Evolutionary conservation across 1,140 invertebrate genomes (phyloP), one percentile per base, ranked within the genome.

Genomic region (Drosophila littoralis): DNA sequence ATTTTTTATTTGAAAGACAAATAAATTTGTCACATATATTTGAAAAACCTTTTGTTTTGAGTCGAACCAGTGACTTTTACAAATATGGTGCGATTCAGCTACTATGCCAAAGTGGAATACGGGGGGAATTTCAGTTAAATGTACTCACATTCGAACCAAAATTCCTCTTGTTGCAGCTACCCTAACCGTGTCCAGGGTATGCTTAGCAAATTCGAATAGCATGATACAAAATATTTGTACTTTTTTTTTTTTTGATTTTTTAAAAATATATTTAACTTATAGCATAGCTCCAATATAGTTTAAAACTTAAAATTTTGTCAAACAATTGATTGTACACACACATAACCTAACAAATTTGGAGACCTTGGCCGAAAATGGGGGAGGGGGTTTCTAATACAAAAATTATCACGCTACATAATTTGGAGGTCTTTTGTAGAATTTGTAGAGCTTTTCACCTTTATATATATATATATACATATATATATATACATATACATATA

Each of bases 261-360:
- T 40, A n/a, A n/a, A n/a, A n/a, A n/a, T 40, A 5, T 12, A 40
- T 28, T 28, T 28, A 5, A 5, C 22, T 28, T 28, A 40, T 40
- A 40, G 38, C 38, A 10, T 12, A 38, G 36, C 36, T 38, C 36
- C 36, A 6, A 12, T 12, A 40, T 40, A 40, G 10, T 40, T 12
- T 40, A 40, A 40, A 40, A 40, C 38, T 40, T 40, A 40, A 48
- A 22, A 22, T 38, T 38, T 38, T 38, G n/a, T 9, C 12, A 48
- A 48, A 7, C 46, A 48, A 12, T 28, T 10, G 22, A 28, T 48
- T 48, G 46, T 6, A 48, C 45, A 48, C 9, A 48, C 45, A 48
- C 22, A 12, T 10, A 40, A 5, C 9, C 38, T 40, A n/a, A 40
- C 38, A 12, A 40, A 40, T 12, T 40, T 40, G 12, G 4, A 40